Evolutionary conservation across 2,113 vertebrate species (phyloP).

Genomic region (Ammospiza caudacuta): DNA sequence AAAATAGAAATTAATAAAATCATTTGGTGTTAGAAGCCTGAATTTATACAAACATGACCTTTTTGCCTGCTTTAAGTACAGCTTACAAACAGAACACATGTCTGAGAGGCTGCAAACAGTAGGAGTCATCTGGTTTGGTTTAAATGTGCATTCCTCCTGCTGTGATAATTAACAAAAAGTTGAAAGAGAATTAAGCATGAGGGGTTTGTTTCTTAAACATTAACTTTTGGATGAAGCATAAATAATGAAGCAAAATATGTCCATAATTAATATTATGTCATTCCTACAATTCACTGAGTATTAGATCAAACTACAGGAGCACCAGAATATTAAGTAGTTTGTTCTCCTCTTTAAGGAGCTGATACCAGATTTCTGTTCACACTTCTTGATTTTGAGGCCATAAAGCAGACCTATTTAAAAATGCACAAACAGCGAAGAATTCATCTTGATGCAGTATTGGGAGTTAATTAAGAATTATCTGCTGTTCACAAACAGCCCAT

Average conservation of each 20-base stretch:
- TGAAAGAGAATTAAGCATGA: constrained; percentile 31
- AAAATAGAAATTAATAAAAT: neutral
- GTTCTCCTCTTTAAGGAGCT: neutral
- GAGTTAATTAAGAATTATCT: constrained; percentile 22
- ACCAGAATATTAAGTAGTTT: constrained; percentile 17
- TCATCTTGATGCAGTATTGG: neutral
- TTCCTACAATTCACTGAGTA: neutral
- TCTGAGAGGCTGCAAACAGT: neutral
- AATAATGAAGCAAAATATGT: constrained; percentile 7
- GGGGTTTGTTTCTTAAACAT: constrained; percentile 30
- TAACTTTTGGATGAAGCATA: constrained; percentile 10
- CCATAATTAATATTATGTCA: constrained; percentile 31
- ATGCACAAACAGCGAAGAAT: neutral
- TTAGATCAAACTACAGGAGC: neutral
- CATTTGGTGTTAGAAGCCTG: neutral
- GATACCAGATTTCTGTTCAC: neutral
- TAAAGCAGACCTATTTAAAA: neutral
- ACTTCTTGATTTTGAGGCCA: neutral
- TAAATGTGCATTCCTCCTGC: neutral
- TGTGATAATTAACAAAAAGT: constrained; percentile 38
- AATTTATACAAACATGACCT: neutral
- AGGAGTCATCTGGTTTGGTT: neutral
- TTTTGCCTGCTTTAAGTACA: neutral
- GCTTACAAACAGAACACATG: neutral
- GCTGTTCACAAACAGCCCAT: neutral